Evolutionary conservation across 2,797 vertebrate species (phyloP).

Genomic region (Melanotaenia pygmaea): DNA sequence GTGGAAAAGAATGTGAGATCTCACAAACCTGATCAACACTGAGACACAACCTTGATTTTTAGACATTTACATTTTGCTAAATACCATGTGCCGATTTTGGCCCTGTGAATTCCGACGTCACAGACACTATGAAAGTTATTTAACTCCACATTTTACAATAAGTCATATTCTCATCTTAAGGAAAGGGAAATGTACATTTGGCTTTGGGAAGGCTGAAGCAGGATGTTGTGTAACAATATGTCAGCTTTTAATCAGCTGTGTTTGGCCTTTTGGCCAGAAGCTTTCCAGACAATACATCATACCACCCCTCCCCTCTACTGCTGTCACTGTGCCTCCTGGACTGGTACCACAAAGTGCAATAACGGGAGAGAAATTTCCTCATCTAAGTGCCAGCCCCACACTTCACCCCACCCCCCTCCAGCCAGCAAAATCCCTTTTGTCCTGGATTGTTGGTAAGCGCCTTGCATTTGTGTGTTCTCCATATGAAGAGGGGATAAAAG

Average conservation of each 20-base stretch:
- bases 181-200: constrained; percentile 44
- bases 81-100: constrained; percentile 25
- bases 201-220: constrained; percentile 27
- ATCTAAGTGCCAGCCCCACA: constrained; percentile 34
- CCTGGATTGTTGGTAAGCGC: constrained; percentile 71
- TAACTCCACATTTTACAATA: constrained; percentile 36
- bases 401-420: constrained; percentile 14
- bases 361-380: constrained; percentile 60
- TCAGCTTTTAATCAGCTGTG: constrained; percentile 55
- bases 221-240: constrained; percentile 40
- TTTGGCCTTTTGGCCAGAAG: constrained; percentile 51
- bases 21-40: constrained; percentile 16
- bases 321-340: constrained; percentile 62
- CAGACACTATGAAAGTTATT: constrained; percentile 43
- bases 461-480: constrained; percentile 55
- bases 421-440: constrained; percentile 60
- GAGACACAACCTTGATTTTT: constrained; percentile 52
- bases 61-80: constrained; percentile 4
- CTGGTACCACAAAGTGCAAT: constrained; percentile 61
- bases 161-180: constrained; percentile 44
- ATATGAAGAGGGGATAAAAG: constrained; percentile 50
- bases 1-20: constrained; percentile 19
- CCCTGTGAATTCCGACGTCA: constrained; percentile 34
- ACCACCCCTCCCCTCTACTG: constrained; percentile 24
- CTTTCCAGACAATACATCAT: constrained; percentile 52